Evolutionary conservation across 2,113 vertebrate genomes (phyloP).

Genomic region (Paracanthobrama guichenoti): DNA sequence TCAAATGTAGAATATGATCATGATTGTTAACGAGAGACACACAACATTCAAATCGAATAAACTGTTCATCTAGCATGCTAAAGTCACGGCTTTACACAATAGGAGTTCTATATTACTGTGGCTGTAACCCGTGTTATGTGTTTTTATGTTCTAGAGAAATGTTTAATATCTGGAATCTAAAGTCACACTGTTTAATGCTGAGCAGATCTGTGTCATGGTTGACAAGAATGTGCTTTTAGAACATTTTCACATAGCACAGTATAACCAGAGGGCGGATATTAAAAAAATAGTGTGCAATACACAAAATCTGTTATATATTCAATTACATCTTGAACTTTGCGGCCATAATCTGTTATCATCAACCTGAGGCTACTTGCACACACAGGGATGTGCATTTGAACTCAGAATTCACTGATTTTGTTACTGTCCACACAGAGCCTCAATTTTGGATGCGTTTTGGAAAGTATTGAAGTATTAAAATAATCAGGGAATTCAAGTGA

Average conservation of each 20-base stretch:
- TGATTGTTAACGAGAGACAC: conserved; percentile 31
- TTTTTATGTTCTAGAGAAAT: not conserved
- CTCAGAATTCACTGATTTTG: not conserved
- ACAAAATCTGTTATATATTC: not conserved
- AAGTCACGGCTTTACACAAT: not conserved
- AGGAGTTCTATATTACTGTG: not conserved
- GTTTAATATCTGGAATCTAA: not conserved
- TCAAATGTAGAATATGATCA: conserved; percentile 35
- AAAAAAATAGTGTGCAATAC: not conserved
- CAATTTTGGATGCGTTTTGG: not conserved
- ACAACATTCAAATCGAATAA: not conserved
- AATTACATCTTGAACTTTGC: conserved; percentile 8
- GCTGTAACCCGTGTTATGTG: not conserved
- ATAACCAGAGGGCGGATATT: not conserved
- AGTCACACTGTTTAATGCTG: not conserved
- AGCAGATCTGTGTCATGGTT: not conserved
- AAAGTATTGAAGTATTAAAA: not conserved
- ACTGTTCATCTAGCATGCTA: not conserved
- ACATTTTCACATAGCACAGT: not conserved
- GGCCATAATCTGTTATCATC: not conserved
- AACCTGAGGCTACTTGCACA: conserved; percentile 19
- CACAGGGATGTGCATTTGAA: not conserved
- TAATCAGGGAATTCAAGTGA: not conserved
- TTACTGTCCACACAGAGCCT: not conserved
- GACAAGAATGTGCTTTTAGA: not conserved